Evolutionary conservation across 2,888 invertebrate species (phyloP).

Genomic region (Zootermopsis nevadensis): DNA sequence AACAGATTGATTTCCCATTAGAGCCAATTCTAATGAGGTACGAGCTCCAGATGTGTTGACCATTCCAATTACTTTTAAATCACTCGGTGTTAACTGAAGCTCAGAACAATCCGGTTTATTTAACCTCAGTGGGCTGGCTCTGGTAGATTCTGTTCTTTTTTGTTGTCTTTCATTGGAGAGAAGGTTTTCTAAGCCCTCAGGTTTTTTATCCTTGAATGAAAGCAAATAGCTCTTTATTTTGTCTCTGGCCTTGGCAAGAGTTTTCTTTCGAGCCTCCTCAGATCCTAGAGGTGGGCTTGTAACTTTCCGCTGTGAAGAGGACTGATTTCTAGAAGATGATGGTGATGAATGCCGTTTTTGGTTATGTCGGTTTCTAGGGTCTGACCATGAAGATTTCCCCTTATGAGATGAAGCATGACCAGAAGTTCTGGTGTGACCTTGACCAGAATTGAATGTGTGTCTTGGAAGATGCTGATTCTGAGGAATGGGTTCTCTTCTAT

Average conservation of each 20-base stretch:
- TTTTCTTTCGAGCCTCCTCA: slow-evolving; percentile 44
- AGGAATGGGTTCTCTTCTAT: not conserved
- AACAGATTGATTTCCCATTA: not conserved
- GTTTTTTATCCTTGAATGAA: slow-evolving; percentile 39
- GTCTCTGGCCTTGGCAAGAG: slow-evolving; percentile 38
- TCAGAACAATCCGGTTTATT: not conserved
- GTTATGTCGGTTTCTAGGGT: not conserved
- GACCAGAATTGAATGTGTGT: not conserved
- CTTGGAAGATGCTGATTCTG: not conserved
- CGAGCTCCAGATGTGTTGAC: not conserved
- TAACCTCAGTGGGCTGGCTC: not conserved
- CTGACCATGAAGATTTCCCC: not conserved
- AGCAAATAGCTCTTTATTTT: slow-evolving; percentile 43
- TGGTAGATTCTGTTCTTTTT: not conserved
- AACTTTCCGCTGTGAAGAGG: not conserved
- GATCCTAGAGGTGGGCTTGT: slow-evolving; percentile 40
- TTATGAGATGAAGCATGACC: not conserved
- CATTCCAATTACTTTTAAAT: slow-evolving; percentile 37
- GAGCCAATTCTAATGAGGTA: not conserved
- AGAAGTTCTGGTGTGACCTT: not conserved
- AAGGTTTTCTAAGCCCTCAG: slow-evolving; percentile 15
- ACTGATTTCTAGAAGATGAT: not conserved
- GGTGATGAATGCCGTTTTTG: not conserved
- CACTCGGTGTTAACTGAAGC: slow-evolving; percentile 7
- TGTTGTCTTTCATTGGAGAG: not conserved